Conservation (phyloP, 2,113 vertebrate species). For the Malaclemys terrapin region DNA sequence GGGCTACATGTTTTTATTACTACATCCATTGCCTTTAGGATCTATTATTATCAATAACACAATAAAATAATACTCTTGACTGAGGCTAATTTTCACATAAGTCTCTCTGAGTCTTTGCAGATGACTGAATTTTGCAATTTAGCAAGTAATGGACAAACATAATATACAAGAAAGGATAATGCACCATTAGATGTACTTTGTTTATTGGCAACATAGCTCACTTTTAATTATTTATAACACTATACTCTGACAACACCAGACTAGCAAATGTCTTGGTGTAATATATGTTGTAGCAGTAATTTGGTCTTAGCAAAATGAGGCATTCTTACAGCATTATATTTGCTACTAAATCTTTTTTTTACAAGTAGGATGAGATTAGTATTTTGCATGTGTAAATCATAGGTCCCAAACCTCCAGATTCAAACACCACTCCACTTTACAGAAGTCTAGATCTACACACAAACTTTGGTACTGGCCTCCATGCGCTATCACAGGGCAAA, state of each 20-base stretch:
- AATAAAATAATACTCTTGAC: background rate
- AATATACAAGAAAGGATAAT: background rate
- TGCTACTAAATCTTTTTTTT: background rate
- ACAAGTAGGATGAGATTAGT: background rate
- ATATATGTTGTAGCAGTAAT: conserved; percentile 27
- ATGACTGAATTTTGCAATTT: background rate
- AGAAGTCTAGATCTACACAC: background rate
- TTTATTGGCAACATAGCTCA: conserved; percentile 5
- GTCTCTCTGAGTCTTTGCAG: background rate
- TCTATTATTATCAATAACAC: background rate
- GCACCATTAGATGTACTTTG: conserved; percentile 28
- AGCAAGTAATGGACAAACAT: conserved; percentile 22
- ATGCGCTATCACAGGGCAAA: background rate
- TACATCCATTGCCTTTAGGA: background rate
- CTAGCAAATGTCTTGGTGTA: background rate
- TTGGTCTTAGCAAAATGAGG: background rate
- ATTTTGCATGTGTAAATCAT: background rate
- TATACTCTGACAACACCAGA: background rate
- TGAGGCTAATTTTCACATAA: background rate
- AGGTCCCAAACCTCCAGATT: background rate
- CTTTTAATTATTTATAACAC: conserved; percentile 64
- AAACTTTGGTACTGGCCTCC: background rate
- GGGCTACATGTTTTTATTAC: background rate
- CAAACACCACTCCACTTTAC: background rate
- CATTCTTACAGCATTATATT: background rate